Percentiles rank a stretch among this genome's conserved stretches.
Evolutionary conservation across 1,140 invertebrate genomes (phyloP).

Genomic region (Lucilia sericata): DNA sequence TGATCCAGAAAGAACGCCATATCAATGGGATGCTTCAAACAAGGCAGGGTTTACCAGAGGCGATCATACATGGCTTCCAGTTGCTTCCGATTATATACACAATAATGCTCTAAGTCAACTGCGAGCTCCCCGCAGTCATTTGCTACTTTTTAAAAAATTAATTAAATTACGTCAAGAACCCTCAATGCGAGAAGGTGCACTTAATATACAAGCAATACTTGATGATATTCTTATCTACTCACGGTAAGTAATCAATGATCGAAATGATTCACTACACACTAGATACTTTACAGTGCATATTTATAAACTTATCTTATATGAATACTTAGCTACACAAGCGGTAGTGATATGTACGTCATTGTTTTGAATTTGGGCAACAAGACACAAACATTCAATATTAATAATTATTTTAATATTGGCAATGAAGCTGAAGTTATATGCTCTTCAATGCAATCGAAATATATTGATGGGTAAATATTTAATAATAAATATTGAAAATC

Average conservation of each 20-base stretch:
- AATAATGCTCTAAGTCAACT: slow-evolving; percentile 69
- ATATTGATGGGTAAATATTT: slow-evolving; percentile 45
- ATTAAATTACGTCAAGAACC: slow-evolving; percentile 48
- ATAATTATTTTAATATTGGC: slow-evolving; percentile 75
- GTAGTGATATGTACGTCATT: slow-evolving; percentile 42
- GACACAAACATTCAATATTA: slow-evolving; percentile 65
- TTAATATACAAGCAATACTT: slow-evolving; percentile 48
- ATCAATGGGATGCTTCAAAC: slow-evolving; percentile 72
- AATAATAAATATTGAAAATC: neutral
- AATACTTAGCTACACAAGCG: neutral
- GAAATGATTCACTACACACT: slow-evolving; percentile 3
- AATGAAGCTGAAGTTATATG: slow-evolving; percentile 58
- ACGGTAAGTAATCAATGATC: slow-evolving; percentile 47
- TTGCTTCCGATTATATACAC: slow-evolving; percentile 69
- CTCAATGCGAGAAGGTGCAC: slow-evolving; percentile 54
- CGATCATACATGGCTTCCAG: slow-evolving; percentile 75
- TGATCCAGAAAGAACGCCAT: slow-evolving; percentile 73
- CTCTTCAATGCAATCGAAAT: slow-evolving; percentile 44
- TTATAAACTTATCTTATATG: neutral
- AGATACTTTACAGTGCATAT: slow-evolving; percentile 58
- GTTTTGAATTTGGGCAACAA: slow-evolving; percentile 45
- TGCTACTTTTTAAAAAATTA: slow-evolving; percentile 51
- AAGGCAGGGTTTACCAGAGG: slow-evolving; percentile 71
- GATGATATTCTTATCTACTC: slow-evolving; percentile 51
- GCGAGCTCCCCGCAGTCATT: slow-evolving; percentile 48